Base-by-base conservation (phyloP, 2,888 invertebrate species). In the Drosophila austrosaltans region DNA sequence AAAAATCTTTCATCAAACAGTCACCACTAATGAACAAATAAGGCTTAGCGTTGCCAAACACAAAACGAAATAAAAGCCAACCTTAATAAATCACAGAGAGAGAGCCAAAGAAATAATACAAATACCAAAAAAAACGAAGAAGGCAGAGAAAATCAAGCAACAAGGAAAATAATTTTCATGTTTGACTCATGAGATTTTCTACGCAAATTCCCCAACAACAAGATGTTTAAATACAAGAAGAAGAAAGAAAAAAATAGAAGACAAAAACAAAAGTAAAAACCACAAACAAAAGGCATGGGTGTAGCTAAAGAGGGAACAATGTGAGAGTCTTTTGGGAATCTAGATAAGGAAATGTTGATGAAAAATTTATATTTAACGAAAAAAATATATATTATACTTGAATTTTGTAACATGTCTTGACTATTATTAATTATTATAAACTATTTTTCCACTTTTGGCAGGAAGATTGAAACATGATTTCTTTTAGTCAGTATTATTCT, bases 101-200 rank as follows among this genome's bases (percentile, higher is more conserved):
- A 48, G 54, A 63, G 58, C 69, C 74, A 76, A 71, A 72, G 69
- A 72, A 82, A 82, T 88, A 82, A 88, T 74, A 76, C 87, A 82
- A 82, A 82, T 83, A 77, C 75, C 72, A 72, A 66, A 42, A 72
- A 77, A 87, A 86, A 86, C 10, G 6, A 36, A 20, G n/a, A 22
- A 3, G 20, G 8, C 2, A 39, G 32, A 12, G 12, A 57, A 39
- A 57, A 57, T 48, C 39, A 57, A 57, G 39, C 36, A 39, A n/a
- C 36, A 53, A 57, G 39, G 57, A 57, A 57, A 57, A 57, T 57
- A 89, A 78, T 83, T 71, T 78, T 61, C 79, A 87, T 81, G 81
- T 89, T 84, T 89, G 82, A 83, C 82, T 83, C 89, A 83, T 87
- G 76, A 83, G 87, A 89, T 89, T 83, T 78, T 74, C 87, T 65